These are phyloP conservation scores for Perca fluviatilis DNA, from an alignment of 2,113 vertebrate genomes.

Conservation along the genomic window DNA sequence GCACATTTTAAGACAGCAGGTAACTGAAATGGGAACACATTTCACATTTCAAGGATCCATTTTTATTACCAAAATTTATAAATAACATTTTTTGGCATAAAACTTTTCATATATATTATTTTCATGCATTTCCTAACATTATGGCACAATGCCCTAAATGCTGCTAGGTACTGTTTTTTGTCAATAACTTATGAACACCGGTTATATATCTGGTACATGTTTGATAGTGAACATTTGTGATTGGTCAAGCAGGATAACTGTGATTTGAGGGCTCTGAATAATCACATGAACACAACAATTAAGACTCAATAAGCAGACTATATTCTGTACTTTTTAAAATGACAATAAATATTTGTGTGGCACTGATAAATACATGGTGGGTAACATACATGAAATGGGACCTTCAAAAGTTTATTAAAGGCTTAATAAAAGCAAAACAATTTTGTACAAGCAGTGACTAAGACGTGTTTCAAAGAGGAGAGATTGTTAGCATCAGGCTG, in stretches of 20 bases:
- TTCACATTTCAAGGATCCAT: constrained; percentile 25
- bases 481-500: background rate
- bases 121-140: constrained; percentile 62
- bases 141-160: constrained; percentile 37
- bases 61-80: constrained; percentile 41
- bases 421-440: constrained; percentile 1
- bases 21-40: constrained; percentile 12
- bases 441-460: constrained; percentile 26
- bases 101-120: constrained; percentile 54
- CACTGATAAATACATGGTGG: constrained; percentile 42
- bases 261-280: constrained; percentile 12
- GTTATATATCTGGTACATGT: constrained; percentile 24
- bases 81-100: constrained; percentile 61
- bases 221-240: constrained; percentile 38
- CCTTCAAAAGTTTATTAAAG: background rate
- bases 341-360: constrained; percentile 68
- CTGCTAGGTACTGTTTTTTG: background rate
- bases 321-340: constrained; percentile 48
- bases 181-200: constrained; percentile 27
- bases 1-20: constrained; percentile 52
- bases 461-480: constrained; percentile 24
- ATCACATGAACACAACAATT: constrained; percentile 38
- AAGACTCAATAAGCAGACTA: constrained; percentile 54
- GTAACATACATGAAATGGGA: constrained; percentile 26
- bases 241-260: constrained; percentile 55